Conservation (phyloP, 2,888 invertebrate species). For the Cosmia trapezina region DNA sequence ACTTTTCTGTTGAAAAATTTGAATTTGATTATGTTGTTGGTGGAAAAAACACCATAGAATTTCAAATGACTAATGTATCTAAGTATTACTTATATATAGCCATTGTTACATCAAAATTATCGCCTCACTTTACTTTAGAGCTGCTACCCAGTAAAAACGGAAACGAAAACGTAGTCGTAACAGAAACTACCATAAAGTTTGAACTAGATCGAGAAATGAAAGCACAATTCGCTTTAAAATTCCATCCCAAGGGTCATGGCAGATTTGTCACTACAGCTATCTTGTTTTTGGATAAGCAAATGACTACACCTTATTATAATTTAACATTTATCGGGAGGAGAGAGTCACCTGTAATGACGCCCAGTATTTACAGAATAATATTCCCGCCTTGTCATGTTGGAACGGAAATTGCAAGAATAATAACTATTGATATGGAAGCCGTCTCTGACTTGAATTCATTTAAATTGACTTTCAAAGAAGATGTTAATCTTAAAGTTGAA, state of each 20-base stretch:
- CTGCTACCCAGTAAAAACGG: slow-evolving; percentile 64
- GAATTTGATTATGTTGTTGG: slow-evolving; percentile 77
- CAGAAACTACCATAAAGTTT: slow-evolving; percentile 80
- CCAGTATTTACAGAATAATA: slow-evolving; percentile 78
- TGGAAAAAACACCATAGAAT: slow-evolving; percentile 74
- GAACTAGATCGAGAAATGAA: slow-evolving; percentile 73
- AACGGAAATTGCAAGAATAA: slow-evolving; percentile 65
- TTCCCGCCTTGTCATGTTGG: slow-evolving; percentile 82
- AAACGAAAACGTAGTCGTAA: slow-evolving; percentile 67
- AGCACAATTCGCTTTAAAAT: slow-evolving; percentile 75
- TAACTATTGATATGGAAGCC: slow-evolving; percentile 76
- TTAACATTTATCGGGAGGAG: slow-evolving; percentile 82
- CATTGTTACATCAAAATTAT: slow-evolving; percentile 79
- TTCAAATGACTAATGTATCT: slow-evolving; percentile 84
- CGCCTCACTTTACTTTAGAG: slow-evolving; percentile 80
- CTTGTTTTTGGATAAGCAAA: slow-evolving; percentile 82
- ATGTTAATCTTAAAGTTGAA: slow-evolving; percentile 71
- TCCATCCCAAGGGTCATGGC: slow-evolving; percentile 83
- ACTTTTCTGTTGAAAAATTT: slow-evolving; percentile 82
- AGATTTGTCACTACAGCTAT: slow-evolving; percentile 80
- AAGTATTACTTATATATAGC: slow-evolving; percentile 80
- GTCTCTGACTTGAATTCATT: slow-evolving; percentile 73
- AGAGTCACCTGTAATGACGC: slow-evolving; percentile 75
- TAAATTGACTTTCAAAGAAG: slow-evolving; percentile 75
- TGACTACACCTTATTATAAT: slow-evolving; percentile 83